A percentile compares a stretch with the other conserved stretches of the same genome.
These are phyloP conservation scores for Drosophila mojavensis DNA, from an alignment of 1,140 invertebrate species.

Conservation along the genomic window DNA sequence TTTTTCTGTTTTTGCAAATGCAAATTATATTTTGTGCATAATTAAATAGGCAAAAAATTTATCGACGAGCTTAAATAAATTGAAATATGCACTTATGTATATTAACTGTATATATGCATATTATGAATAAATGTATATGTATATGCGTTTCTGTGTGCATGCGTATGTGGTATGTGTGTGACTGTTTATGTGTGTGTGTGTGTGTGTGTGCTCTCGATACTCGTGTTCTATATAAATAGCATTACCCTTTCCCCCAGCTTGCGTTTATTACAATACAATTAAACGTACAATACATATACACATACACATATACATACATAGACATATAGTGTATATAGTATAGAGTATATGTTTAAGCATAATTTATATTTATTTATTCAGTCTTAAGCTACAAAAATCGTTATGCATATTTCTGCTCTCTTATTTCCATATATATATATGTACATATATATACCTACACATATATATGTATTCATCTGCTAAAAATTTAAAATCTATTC, in stretches of 20 bases:
- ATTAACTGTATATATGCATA: constrained; percentile 35
- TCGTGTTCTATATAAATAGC: constrained; percentile 61
- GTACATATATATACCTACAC: background rate
- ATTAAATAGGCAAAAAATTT: constrained; percentile 73
- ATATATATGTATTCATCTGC: constrained; percentile 22
- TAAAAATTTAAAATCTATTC: constrained; percentile 72
- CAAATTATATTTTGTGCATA: constrained; percentile 72
- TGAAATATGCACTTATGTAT: constrained; percentile 53
- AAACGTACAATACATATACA: constrained; percentile 52
- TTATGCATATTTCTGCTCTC: constrained; percentile 77
- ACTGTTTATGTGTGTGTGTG: constrained; percentile 4
- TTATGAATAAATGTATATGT: constrained; percentile 6
- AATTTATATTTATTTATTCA: constrained; percentile 81
- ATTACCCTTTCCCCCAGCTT: constrained; percentile 79
- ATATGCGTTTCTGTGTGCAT: background rate
- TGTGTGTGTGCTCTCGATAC: constrained; percentile 31
- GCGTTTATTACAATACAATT: constrained; percentile 68
- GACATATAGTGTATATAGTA: constrained; percentile 47
- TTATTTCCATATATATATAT: constrained; percentile 13
- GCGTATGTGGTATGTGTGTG: constrained; percentile 8
- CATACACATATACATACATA: constrained; percentile 16
- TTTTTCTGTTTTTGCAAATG: constrained; percentile 54
- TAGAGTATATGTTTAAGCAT: constrained; percentile 53
- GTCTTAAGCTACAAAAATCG: constrained; percentile 82
- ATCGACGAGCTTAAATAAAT: constrained; percentile 71